Evolutionary conservation across 2,888 invertebrate species (phyloP).

Genomic region (Isoperla grammatica): DNA sequence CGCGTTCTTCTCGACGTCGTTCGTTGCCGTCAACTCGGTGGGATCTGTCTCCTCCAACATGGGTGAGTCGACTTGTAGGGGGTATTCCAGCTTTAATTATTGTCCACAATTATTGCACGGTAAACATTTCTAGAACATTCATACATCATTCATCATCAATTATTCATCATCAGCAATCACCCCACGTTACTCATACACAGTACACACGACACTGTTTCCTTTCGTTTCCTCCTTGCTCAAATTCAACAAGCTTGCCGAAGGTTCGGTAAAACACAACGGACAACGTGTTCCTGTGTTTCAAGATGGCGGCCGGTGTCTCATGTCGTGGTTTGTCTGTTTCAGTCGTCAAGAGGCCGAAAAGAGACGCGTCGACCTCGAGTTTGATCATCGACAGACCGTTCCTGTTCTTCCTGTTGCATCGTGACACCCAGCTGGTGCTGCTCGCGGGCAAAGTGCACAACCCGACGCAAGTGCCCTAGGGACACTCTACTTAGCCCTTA

Average conservation of each 20-base stretch:
- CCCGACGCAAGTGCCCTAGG: slow-evolving; percentile 37
- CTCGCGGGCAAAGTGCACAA: slow-evolving; percentile 37
- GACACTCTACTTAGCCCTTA: too few relatives aligned
- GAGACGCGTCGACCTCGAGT: slow-evolving; percentile 28
- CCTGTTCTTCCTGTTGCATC: slow-evolving; percentile 37
- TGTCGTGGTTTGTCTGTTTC: slow-evolving; percentile 25
- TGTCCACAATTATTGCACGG: too few relatives aligned
- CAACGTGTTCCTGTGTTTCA: too few relatives aligned
- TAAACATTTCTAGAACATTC: too few relatives aligned
- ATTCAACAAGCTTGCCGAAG: neutral
- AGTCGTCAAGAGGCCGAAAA: slow-evolving; percentile 31
- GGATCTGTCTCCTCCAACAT: slow-evolving; percentile 35
- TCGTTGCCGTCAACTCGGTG: slow-evolving; percentile 38
- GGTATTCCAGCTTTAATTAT: too few relatives aligned
- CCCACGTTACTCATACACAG: too few relatives aligned
- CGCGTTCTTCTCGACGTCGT: slow-evolving; percentile 39
- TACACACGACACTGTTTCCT: neutral
- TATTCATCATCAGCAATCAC: too few relatives aligned
- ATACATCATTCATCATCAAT: too few relatives aligned
- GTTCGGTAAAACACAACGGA: too few relatives aligned
- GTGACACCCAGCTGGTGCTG: slow-evolving; percentile 35
- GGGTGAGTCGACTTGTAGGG: slow-evolving; percentile 33
- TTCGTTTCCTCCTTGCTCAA: neutral
- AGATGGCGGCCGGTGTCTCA: too few relatives aligned
- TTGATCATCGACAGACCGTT: slow-evolving; percentile 37